A percentile compares a stretch with the other conserved stretches of the same genome.
phyloP scores from a whole-genome alignment of 2,113 vertebrate species.

The Cebidichthys violaceus region DNA sequence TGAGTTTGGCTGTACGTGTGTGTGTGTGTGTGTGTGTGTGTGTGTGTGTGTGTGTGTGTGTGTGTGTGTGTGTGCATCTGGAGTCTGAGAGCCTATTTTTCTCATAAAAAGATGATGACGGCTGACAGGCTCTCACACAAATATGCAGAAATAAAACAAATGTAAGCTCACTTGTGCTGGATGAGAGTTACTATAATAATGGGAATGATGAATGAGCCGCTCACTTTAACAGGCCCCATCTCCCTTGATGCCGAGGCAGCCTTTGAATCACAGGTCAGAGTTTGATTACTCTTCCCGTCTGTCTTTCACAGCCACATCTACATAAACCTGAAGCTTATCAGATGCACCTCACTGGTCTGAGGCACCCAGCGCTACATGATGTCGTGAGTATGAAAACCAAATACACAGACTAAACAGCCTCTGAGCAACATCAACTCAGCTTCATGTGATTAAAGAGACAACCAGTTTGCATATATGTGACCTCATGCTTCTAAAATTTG shows the following conservation, averaged over 20 bases:
- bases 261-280: constrained; percentile 19
- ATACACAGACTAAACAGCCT: constrained; percentile 7
- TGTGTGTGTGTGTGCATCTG: background rate
- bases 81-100: constrained; percentile 9
- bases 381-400: constrained; percentile 24
- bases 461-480: constrained; percentile 29
- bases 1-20: background rate
- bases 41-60: background rate
- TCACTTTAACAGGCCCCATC: background rate
- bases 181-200: background rate
- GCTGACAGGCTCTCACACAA: constrained; percentile 11
- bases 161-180: background rate
- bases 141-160: constrained; percentile 5
- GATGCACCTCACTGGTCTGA: background rate
- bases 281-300: constrained; percentile 43
- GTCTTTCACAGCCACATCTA: constrained; percentile 14
- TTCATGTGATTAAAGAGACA: constrained; percentile 36
- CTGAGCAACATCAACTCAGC: constrained; percentile 16
- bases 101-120: constrained; percentile 14
- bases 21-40: background rate
- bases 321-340: constrained; percentile 39
- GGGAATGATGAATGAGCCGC: constrained; percentile 49
- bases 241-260: constrained; percentile 7
- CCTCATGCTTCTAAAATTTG: constrained; percentile 54
- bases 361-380: constrained; percentile 9